Base-by-base conservation (phyloP, 2,888 invertebrate genomes). In the Apamea monoglypha region DNA sequence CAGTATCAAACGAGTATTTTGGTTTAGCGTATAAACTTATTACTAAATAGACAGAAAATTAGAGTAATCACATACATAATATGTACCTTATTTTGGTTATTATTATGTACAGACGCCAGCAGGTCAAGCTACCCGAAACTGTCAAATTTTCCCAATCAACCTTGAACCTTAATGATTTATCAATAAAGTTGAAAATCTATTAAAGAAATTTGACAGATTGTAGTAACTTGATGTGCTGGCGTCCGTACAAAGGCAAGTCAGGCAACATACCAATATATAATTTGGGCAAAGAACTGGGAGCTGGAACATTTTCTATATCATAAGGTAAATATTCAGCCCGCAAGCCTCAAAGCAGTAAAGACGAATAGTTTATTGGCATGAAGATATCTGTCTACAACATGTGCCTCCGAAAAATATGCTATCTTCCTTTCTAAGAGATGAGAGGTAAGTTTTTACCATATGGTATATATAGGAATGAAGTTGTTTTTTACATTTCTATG, bases 281-380 rank as follows among this genome's bases (percentile, higher is more conserved):
- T 72, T 76, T 59, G 1, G 29, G 47, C 4, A 29, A 29, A 50
- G 10, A 47, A 36, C 29, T 47, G 21, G 44, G 18, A 53, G 44
- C 29, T 18, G 12, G 18, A 47, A 8, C 64, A 63, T 36, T 36
- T 63, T 53, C 29, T 29, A n/a, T 21, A 21, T 32, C 25, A 21
- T 10, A 16, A n/a, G 12, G 6, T 68, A 80, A 53, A 74, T 67
- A 79, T 80, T 80, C n/a, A 44, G 4, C 10, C 7, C 50, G 29
- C 64, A 74, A 53, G 6, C 61, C 8, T 21, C 12, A 32, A 18
- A 53, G n/a, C 40, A 74, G n/a, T 79, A 68, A 66, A 68, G 7
- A 4, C 40, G n/a, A 61, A n/a, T 29, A 25, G 53, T 80, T 61
- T 44, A 74, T 74, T 61, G n/a, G 67, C 74, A 78, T 66, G 74